Conservation (phyloP, 2,113 vertebrate species). For the Etheostoma spectabile region DNA sequence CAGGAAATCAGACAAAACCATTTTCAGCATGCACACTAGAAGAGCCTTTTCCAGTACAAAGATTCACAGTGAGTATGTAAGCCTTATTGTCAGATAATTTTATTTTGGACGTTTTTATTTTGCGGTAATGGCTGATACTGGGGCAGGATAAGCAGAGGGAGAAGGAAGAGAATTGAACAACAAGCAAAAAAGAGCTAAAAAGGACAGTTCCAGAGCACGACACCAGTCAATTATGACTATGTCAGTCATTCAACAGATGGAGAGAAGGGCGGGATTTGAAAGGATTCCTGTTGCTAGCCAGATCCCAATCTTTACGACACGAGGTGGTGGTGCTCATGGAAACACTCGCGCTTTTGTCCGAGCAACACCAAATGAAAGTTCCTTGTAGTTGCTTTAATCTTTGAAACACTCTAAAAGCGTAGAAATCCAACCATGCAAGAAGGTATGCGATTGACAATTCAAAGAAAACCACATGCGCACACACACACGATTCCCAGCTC, state of each 20-base stretch:
- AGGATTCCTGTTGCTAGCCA: background rate
- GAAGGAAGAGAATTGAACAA: too few relatives aligned
- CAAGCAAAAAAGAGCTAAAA: too few relatives aligned
- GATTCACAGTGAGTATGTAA: too few relatives aligned
- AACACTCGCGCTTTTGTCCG: background rate
- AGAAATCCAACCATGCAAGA: conserved; percentile 10
- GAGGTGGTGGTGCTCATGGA: background rate
- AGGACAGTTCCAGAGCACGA: too few relatives aligned
- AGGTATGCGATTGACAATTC: background rate
- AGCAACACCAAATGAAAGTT: background rate
- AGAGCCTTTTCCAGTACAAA: too few relatives aligned
- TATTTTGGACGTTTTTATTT: too few relatives aligned
- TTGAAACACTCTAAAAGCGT: background rate
- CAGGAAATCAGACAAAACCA: too few relatives aligned
- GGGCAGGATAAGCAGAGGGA: too few relatives aligned
- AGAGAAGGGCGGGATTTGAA: background rate
- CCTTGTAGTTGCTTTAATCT: background rate
- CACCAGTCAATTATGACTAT: background rate
- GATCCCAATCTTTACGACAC: too few relatives aligned
- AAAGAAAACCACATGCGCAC: background rate
- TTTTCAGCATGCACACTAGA: too few relatives aligned
- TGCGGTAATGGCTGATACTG: too few relatives aligned
- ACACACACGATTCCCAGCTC: background rate
- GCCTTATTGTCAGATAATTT: too few relatives aligned
- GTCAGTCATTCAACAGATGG: background rate